Evolutionary conservation across 2,888 invertebrate genomes (phyloP).

Genomic region (Andrena hattorfiana): DNA sequence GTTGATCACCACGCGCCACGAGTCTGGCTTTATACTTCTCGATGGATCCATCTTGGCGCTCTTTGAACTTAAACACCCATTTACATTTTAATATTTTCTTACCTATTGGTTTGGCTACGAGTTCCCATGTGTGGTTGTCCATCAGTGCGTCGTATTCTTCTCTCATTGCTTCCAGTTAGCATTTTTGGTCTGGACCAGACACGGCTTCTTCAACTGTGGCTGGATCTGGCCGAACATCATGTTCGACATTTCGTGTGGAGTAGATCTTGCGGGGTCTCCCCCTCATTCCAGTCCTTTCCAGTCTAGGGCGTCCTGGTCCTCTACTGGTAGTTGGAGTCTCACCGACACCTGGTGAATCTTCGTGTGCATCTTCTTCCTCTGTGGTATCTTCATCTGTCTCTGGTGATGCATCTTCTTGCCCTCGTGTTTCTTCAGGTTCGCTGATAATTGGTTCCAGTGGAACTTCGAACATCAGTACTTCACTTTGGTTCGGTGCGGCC

Average conservation of each 20-base stretch:
- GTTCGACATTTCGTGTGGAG: not conserved
- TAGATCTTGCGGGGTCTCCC: not conserved
- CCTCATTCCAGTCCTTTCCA: not conserved
- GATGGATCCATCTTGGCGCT: not conserved
- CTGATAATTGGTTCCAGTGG: not conserved
- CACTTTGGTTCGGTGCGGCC: not conserved
- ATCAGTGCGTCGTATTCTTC: not conserved
- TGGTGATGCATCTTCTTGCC: too few species aligned
- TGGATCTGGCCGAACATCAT: not conserved
- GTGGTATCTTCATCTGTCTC: too few species aligned
- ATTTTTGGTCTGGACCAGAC: not conserved
- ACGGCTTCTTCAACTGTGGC: not conserved
- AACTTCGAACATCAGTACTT: not conserved
- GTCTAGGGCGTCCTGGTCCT: not conserved
- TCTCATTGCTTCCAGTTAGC: not conserved
- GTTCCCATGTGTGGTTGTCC: not conserved
- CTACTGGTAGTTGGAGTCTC: not conserved
- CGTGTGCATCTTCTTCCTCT: too few species aligned
- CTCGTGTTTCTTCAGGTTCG: too few species aligned
- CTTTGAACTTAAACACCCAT: not conserved
- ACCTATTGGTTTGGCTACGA: not conserved
- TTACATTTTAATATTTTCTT: not conserved
- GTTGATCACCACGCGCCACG: slow-evolving; percentile 52
- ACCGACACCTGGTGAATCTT: too few species aligned
- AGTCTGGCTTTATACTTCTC: not conserved